phyloP scores from a whole-genome alignment of 2,113 vertebrate genomes.

The Argyrosomus japonicus region DNA sequence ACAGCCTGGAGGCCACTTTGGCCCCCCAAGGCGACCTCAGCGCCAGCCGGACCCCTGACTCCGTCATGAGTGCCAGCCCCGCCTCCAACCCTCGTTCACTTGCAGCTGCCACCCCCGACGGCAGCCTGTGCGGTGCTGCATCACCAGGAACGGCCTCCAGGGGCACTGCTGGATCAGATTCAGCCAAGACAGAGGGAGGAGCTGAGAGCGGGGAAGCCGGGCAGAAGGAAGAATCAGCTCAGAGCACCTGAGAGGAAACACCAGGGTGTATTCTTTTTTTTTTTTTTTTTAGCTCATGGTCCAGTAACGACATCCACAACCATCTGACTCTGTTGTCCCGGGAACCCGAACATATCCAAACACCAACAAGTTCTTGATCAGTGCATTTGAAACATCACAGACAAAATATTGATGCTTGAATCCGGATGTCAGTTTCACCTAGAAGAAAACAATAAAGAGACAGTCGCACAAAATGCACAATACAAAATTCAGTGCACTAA shows the following conservation, averaged over 20 bases:
- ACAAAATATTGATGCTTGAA: slow-evolving; percentile 32
- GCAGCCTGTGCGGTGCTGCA: slow-evolving; percentile 41
- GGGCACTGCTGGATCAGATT: slow-evolving; percentile 46
- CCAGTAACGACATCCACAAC: slow-evolving; percentile 24
- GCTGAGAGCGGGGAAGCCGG: slow-evolving; percentile 50
- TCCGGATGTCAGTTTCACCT: slow-evolving; percentile 27
- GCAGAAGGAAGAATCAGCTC: slow-evolving; percentile 49
- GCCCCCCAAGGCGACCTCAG: slow-evolving; percentile 59
- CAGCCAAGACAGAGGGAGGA: slow-evolving; percentile 37
- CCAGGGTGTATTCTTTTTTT: slow-evolving; percentile 9
- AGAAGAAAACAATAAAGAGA: slow-evolving; percentile 17
- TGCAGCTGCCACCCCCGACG: slow-evolving; percentile 47
- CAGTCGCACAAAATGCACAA: slow-evolving; percentile 46
- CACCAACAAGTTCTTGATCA: slow-evolving; percentile 35
- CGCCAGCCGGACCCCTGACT: slow-evolving; percentile 74
- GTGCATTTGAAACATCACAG: slow-evolving; percentile 35
- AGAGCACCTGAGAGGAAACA: slow-evolving; percentile 62
- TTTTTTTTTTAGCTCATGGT: slow-evolving; percentile 28
- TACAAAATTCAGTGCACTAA: slow-evolving; percentile 34
- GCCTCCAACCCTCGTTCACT: slow-evolving; percentile 63
- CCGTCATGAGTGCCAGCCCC: slow-evolving; percentile 70
- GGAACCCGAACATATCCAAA: slow-evolving; percentile 27
- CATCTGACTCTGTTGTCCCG: slow-evolving; percentile 15
- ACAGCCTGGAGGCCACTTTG: slow-evolving; percentile 57
- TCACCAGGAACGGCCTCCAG: slow-evolving; percentile 59